Evolutionary conservation across 1,140 invertebrate species (phyloP), one percentile per base, ranked within the genome.

Genomic region (Laodelphax striatellus): DNA sequence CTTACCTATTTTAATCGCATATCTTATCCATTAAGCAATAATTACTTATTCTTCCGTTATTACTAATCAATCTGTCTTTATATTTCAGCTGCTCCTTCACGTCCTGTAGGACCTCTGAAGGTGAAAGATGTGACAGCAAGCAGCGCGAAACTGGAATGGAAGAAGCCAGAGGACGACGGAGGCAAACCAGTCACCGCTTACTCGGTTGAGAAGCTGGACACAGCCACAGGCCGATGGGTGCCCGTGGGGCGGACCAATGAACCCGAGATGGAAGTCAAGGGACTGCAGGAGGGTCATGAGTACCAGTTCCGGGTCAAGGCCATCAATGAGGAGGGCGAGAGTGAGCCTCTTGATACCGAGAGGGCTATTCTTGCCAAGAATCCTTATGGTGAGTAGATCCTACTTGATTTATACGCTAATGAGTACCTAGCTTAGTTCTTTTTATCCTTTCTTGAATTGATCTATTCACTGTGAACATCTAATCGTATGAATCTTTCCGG

Each of bases 261-360:
- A 66, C 87, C 90, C 0, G 90, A 94, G 75, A 85, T 92, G 80
- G 90, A 95, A 65, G 82, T 98, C 31, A 91, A 90, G 69, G 94
- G 93, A 52, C 79, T 98, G 50, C 85, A 88, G 69, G 92, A 94
- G 72, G 93, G 92, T 19, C 92, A 97, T 70, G 89, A 94, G 68
- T 98, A 98, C 74, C 85, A 95, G 73, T 98, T 98, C 79, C 82
- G 95, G 64, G 94, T 99, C 0, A 95, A 90, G 70, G 96, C 97
- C n/a, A 82, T 98, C 50, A 99, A 99, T 70, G 91, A 94, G 55
- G 94, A 98, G 77, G 97, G 97, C 4, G 93, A 96, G 76, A 96
- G 94, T 21, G 95, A 98, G 68, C 93, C 94, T 19, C 71, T 98
- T 52, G 87, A 90, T 67, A 93, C 94, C 13, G 92, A 92, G 43